Conservation (phyloP, 2,888 invertebrate genomes). For the Tetranychus piercei region DNA sequence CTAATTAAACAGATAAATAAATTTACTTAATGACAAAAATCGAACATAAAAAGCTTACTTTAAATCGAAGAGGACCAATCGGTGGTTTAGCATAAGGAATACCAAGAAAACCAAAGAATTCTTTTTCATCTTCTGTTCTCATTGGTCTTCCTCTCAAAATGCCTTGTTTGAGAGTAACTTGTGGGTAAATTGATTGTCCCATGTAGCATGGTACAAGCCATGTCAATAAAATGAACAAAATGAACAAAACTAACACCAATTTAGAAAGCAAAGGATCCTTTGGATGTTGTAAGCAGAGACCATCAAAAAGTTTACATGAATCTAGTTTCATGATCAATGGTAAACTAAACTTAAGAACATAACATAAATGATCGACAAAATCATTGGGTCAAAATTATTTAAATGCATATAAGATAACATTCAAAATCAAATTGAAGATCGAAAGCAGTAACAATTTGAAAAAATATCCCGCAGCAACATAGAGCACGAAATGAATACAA, state of each 20-base stretch:
- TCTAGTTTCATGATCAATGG: neutral
- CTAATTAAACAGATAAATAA: conserved; percentile 32
- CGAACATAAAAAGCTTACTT: conserved; percentile 33
- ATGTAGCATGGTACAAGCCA: neutral
- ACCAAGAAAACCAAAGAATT: conserved; percentile 31
- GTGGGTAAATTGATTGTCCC: conserved; percentile 1
- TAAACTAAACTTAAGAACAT: neutral
- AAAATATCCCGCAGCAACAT: neutral
- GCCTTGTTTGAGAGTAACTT: conserved; percentile 20
- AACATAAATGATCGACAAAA: neutral
- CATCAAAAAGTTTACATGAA: neutral
- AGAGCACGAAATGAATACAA: neutral
- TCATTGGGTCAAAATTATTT: neutral
- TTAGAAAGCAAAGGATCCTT: neutral
- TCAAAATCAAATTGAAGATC: neutral
- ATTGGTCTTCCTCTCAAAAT: conserved; percentile 24
- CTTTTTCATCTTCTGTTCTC: conserved; percentile 23
- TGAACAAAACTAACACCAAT: neutral
- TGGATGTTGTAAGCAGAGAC: neutral
- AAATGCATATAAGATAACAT: neutral
- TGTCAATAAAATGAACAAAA: neutral
- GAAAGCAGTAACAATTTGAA: neutral
- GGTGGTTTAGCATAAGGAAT: conserved; percentile 36
- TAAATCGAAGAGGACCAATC: conserved; percentile 31
- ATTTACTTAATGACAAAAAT: neutral